Evolutionary conservation across 2,888 invertebrate species (phyloP).

Genomic region (Protonemura montana): DNA sequence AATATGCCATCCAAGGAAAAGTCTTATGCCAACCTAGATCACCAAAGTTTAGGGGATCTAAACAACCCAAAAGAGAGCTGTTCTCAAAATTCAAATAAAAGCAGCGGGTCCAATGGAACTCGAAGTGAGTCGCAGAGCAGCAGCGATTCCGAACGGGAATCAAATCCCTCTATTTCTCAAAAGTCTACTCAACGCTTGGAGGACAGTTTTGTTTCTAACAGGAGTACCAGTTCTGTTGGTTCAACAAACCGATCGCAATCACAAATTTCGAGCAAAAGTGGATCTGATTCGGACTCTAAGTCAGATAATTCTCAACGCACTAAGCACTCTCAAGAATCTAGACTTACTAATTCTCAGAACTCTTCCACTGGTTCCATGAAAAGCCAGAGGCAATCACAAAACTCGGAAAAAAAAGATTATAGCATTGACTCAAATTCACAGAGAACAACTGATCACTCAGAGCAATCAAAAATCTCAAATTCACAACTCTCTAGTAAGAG

Average conservation of each 20-base stretch:
- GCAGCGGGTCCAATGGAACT: neutral
- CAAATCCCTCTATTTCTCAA: neutral
- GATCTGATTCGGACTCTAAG: neutral
- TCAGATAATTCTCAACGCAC: neutral
- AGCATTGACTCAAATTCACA: neutral
- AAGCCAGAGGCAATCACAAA: neutral
- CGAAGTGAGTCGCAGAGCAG: neutral
- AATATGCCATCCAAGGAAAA: neutral
- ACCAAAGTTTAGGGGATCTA: neutral
- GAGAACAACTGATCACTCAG: neutral
- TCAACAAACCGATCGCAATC: neutral
- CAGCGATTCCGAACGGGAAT: neutral
- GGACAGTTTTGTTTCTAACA: neutral
- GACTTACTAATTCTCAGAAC: neutral
- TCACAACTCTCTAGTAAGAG: too few species aligned
- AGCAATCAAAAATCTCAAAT: too few species aligned
- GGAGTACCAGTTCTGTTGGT: neutral
- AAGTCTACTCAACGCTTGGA: neutral
- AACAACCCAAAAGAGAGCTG: neutral
- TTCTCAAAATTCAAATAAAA: slow-evolving; percentile 1
- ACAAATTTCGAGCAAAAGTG: neutral
- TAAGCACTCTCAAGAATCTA: neutral
- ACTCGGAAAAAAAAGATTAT: neutral
- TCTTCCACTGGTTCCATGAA: neutral
- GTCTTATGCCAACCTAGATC: neutral